phyloP scores from a whole-genome alignment of 2,113 vertebrate species.

The Micronycteris hirsuta region DNA sequence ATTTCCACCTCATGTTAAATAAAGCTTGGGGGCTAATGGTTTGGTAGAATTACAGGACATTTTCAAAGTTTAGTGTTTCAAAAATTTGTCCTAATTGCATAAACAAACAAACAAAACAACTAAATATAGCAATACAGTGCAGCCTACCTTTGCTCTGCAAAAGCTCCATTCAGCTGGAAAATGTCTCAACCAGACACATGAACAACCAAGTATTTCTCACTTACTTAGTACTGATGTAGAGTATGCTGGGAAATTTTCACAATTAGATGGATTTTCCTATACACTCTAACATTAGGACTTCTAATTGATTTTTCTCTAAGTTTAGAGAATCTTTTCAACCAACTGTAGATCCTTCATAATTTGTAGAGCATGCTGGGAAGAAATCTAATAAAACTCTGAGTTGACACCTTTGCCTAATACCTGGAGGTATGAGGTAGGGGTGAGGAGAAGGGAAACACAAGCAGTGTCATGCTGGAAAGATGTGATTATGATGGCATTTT shows the following conservation, averaged over 20 bases:
- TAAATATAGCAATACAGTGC: neutral
- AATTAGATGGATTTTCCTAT: neutral
- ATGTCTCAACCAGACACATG: neutral
- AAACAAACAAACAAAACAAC: neutral
- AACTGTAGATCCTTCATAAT: neutral
- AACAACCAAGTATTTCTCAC: neutral
- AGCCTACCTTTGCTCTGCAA: neutral
- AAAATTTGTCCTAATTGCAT: neutral
- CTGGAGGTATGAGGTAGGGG: neutral
- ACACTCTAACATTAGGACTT: neutral
- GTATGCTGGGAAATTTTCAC: neutral
- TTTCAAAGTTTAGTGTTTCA: neutral
- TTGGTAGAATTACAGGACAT: neutral
- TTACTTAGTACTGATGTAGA: neutral
- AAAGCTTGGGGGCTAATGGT: neutral
- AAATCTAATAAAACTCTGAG: neutral
- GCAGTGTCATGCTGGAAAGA: neutral
- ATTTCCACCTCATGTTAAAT: neutral
- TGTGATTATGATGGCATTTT: neutral
- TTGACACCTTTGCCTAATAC: neutral
- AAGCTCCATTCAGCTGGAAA: neutral
- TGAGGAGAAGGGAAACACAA: rapidly evolving
- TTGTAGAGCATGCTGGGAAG: neutral
- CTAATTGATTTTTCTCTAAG: neutral
- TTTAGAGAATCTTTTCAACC: neutral